Base-by-base conservation (phyloP, 2,888 invertebrate genomes). In the Thysanoteuthis rhombus region DNA sequence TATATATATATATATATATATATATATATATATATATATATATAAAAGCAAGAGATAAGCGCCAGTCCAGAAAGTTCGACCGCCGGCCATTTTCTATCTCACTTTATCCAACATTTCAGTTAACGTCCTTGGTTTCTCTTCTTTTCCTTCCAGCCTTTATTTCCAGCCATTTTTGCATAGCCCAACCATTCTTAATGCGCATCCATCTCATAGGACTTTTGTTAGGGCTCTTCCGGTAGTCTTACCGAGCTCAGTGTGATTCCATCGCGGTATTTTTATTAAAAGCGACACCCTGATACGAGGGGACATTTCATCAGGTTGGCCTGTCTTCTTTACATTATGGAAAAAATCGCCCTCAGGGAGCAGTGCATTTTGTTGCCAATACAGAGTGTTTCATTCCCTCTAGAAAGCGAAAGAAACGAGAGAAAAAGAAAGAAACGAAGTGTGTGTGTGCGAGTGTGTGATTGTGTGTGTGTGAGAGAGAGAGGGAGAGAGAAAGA, bases 291-390 rank as follows among this genome's bases (percentile, higher is more conserved):
- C 75, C n/a, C 75, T n/a, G 36, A 36, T 75, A 75, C 75, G n/a
- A 52, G n/a, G n/a, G n/a, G 75, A 75, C n/a, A n/a, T n/a, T 75
- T 75, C 75, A 75, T n/a, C n/a, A 75, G n/a, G n/a, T 75, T 75
- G 75, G 75, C n/a, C 75, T 75, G 75, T 75, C 75, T 36, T 75
- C 75, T 75, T n/a, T 75, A 36, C n/a, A 75, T 75, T 75, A 75
- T 75, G 75, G 36, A n/a, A 75, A 75, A 75, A n/a, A n/a, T 75
- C n/a, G 4, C n/a, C 75, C 75, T 75, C 36, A n/a, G 75, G 75
- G 75, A n/a, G 36, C n/a, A n/a, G 25, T 12, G 10, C n/a, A 75
- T 75, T 75, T n/a, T 75, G n/a, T 36, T 75, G 75, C n/a, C 75
- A n/a, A 36, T 12, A n/a, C n/a, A 36, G n/a, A 75, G 75, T 10